phyloP scores from a whole-genome alignment of 2,113 vertebrate species.

The Nycticryphes semicollaris region DNA sequence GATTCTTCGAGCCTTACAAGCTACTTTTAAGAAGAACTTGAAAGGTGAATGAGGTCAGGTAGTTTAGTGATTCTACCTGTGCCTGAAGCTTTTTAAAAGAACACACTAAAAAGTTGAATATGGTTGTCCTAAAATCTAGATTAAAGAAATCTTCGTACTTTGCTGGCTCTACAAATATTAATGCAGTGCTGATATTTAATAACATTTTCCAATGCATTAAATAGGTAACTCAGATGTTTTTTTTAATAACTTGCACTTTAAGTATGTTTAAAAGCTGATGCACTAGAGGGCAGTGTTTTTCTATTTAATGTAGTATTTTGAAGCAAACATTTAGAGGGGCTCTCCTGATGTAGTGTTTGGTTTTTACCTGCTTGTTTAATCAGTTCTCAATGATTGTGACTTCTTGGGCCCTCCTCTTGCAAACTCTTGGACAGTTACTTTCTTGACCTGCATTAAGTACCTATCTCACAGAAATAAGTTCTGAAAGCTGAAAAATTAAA shows the following conservation, averaged over 20 bases:
- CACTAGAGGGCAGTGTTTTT: conserved; percentile 50
- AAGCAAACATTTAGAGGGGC: too few relatives aligned
- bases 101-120: not conserved
- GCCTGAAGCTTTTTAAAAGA: not conserved
- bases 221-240: rapidly evolving
- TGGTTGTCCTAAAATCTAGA: not conserved
- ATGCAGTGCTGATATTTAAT: rapidly evolving
- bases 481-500: not conserved
- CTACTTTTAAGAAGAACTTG: not conserved
- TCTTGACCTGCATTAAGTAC: not conserved
- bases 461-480: not conserved
- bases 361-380: not conserved
- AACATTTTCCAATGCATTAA: not conserved
- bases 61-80: not conserved
- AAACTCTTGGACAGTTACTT: not conserved
- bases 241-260: not conserved
- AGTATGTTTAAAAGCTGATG: not conserved
- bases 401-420: not conserved
- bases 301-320: not conserved
- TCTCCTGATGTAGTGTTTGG: not conserved
- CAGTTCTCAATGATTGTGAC: rapidly evolving
- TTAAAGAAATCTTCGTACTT: not conserved
- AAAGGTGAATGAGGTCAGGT: not conserved
- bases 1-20: not conserved
- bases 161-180: not conserved